Evolutionary conservation across 2,888 invertebrate genomes (phyloP), one percentile per base, ranked within the genome.

Genomic region (Dryobota labecula): DNA sequence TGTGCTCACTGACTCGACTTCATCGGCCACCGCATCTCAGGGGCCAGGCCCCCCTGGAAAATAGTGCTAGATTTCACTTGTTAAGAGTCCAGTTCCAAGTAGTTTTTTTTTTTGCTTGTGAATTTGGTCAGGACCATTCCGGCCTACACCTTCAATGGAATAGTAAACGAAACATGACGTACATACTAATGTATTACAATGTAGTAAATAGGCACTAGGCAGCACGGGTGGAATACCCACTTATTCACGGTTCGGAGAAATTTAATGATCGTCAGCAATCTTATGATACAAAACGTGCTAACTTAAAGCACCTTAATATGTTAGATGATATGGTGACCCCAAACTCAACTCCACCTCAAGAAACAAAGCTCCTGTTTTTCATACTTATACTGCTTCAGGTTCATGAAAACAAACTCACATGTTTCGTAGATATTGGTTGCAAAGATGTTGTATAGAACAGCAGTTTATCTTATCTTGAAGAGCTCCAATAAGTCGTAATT

Each of bases 231-330:
- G 71, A 71, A 65, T 79, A 62, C 54, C 79, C 79, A 56, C 20
- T 62, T 81, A 82, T 58, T 79, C 79, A 79, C 41, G 33, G n/a
- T 77, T 79, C 78, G 68, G 49, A 41, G 78, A 79, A 72, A 43
- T 27, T 27, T 20, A 60, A 71, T 62, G 13, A 41, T 53, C n/a
- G n/a, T 43, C 33, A 45, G 33, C 20, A 66, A 58, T 18, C 11
- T 13, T 51, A 49, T 64, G 53, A 68, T 70, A 53, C 7, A 66
- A 57, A 51, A 24, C 41, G 6, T 36, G 41, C 51, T 36, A 61
- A 33, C n/a, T 20, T 20, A 13, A 24, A 54, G 5, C n/a, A 36
- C 1, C 18, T 1, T 27, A 20, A 69, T 38, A 27, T 27, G 24
- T 49, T 18, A 45, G 13, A 27, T 36, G 11, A n/a, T n/a, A 27